Evolutionary conservation across 2,888 invertebrate genomes (phyloP), one percentile per base, ranked within the genome.

Genomic region (Mythimna pallens): DNA sequence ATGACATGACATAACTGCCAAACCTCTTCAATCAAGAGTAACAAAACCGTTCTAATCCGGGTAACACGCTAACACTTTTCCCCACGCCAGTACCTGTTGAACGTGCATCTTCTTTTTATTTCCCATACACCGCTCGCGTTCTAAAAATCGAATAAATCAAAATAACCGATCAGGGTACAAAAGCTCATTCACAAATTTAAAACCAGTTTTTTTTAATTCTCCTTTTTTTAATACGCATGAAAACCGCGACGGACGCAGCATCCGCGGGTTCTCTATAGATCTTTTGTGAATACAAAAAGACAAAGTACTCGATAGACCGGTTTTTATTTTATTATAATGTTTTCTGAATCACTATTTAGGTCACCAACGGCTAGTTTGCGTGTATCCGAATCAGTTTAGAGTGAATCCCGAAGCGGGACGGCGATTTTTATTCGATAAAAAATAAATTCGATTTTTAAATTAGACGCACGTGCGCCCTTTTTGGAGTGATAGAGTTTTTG

Each of bases 71-170:
- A 87, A 73, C 89, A 89, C 90, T 92, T 93, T 85, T 87, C 75
- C n/a, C 12, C 81, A 6, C 87, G 82, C 83, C 90, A 83, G 92
- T 95, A 96, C 96, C 95, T 96, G 96, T 95, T 96, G 96, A 95
- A 85, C 92, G 87, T 77, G 88, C 86, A 78, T 90, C 93, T 90
- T 93, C 94, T 94, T 94, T 95, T 95, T 94, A 93, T 93, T 87
- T 91, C 92, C 88, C 92, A 90, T 88, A 91, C 92, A 88, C 90
- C 88, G 90, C 86, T 89, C 92, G 92, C 91, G 90, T 87, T 91
- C 93, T 94, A 95, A 95, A 96, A 95, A 96, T 94, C 93, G 94
- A 94, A 96, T 96, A 96, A 96, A 96, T 96, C 95, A 96, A 95
- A 95, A 95, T 94, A 95, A 94, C 95, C 95, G 95, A 95, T 95